phyloP scores from a whole-genome alignment of 1,140 invertebrate species.

The Drosophila arawakana region DNA sequence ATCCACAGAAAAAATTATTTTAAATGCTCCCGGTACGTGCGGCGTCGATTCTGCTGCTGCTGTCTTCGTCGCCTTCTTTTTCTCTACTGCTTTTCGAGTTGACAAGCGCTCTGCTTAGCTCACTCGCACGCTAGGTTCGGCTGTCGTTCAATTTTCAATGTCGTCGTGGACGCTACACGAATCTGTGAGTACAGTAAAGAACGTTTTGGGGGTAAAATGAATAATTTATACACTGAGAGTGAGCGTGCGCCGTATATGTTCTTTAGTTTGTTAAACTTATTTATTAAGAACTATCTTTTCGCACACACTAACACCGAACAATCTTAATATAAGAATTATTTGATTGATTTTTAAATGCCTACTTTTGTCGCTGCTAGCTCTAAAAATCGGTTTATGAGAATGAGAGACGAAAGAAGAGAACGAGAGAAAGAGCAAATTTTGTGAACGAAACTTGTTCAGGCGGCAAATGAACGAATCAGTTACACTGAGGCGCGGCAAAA shows the following conservation, averaged over 20 bases:
- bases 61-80: slow-evolving; percentile 80
- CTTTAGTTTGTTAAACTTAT: slow-evolving; percentile 28
- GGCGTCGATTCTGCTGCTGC: slow-evolving; percentile 74
- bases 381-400: slow-evolving; percentile 41
- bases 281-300: slow-evolving; percentile 31
- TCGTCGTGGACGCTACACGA: slow-evolving; percentile 63
- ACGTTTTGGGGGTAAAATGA: slow-evolving; percentile 51
- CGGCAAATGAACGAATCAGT: slow-evolving; percentile 3
- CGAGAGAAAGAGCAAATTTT: neutral
- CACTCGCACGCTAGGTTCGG: slow-evolving; percentile 55
- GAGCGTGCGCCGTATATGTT: slow-evolving; percentile 36
- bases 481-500: slow-evolving; percentile 26
- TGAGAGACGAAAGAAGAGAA: slow-evolving; percentile 21
- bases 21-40: slow-evolving; percentile 82
- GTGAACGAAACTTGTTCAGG: slow-evolving; percentile 1
- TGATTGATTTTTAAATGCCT: slow-evolving; percentile 48
- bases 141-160: slow-evolving; percentile 57
- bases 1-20: slow-evolving; percentile 82
- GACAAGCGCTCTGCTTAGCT: slow-evolving; percentile 51
- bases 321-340: slow-evolving; percentile 34
- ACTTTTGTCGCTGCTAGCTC: slow-evolving; percentile 29
- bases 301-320: slow-evolving; percentile 28
- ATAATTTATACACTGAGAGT: slow-evolving; percentile 45
- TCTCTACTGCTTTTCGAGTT: slow-evolving; percentile 74
- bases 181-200: slow-evolving; percentile 59